phyloP scores from a whole-genome alignment of 2,797 vertebrate species.

The Clarias laeviceps region DNA sequence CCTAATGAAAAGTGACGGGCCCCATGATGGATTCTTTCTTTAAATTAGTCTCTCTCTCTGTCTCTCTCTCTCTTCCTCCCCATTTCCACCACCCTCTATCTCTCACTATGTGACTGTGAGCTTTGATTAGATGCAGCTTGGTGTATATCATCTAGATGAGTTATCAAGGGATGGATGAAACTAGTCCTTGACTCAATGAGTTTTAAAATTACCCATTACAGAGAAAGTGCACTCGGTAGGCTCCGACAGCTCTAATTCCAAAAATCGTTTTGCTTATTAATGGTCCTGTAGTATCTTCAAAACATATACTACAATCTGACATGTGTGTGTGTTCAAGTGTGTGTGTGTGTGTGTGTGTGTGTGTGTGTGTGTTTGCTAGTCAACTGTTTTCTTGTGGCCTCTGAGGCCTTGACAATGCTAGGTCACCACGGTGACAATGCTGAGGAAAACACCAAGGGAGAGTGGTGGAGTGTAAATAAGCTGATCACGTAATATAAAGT shows the following conservation, averaged over 20 bases:
- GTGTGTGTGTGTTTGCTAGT: slow-evolving; percentile 25
- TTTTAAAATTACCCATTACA: slow-evolving; percentile 13
- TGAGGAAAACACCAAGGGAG: slow-evolving; percentile 42
- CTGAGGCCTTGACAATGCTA: slow-evolving; percentile 35
- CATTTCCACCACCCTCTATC: not conserved
- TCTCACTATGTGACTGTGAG: not conserved
- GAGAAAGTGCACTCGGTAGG: not conserved
- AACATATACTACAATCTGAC: slow-evolving; percentile 34
- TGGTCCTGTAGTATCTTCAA: slow-evolving; percentile 26
- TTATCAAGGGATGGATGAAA: slow-evolving; percentile 5
- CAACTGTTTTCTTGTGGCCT: slow-evolving; percentile 42
- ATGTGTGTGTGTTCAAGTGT: not conserved
- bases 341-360: not conserved
- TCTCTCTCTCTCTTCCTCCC: slow-evolving; percentile 11
- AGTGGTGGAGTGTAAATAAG: slow-evolving; percentile 50
- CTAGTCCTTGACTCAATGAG: slow-evolving; percentile 4
- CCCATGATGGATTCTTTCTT: slow-evolving; percentile 42
- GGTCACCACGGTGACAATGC: slow-evolving; percentile 52
- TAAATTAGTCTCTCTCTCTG: slow-evolving; percentile 37
- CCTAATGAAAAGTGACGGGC: slow-evolving; percentile 60
- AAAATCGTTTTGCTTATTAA: slow-evolving; percentile 4
- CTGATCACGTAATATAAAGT: slow-evolving; percentile 48
- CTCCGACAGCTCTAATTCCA: slow-evolving; percentile 9
- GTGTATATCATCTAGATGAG: slow-evolving; percentile 24
- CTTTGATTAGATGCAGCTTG: slow-evolving; percentile 2